Base-by-base conservation (phyloP, 2,888 invertebrate species). In the Cephonodes hylas region DNA sequence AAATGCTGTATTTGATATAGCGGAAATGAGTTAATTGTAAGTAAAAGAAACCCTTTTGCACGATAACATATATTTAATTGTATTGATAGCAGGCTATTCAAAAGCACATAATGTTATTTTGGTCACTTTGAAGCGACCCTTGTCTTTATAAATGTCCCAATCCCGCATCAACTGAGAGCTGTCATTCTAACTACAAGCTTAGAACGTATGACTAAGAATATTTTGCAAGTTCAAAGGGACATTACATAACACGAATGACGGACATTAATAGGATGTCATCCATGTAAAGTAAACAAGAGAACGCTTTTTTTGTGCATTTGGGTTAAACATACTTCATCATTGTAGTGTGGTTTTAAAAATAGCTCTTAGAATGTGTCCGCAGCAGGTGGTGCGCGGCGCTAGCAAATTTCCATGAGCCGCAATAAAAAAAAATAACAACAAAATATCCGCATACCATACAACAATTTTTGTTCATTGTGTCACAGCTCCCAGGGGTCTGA, bases 381-480 rank as follows among this genome's bases (percentile, higher is more conserved):
- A 79, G 76, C 86, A 89, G 87, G 79, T 86, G 86, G 85, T 74
- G 77, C 76, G 67, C 85, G 84, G 72, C 76, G 79, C 76, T 77
- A 74, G 73, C 80, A 73, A 84, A 86, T 85, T 86, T 87, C 76
- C 85, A 89, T 88, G 88, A 89, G 85, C 84, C 83, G 81, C n/a
- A n/a, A n/a, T 83, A 83, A 83, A 85, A 86, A 82, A 82, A 72
- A 77, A 80, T 83, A 83, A 85, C 86, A 82, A 82, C 73, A 77
- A 80, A 86, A 82, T 79, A 77, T 79, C 81, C 79, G 79, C 76
- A 81, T 80, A 80, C 75, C 83, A 86, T 85, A 85, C 81, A 84
- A 85, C 80, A 81, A 79, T 84, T 86, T 87, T 81, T 83, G 69
- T 86, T 83, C 86, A 88, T 88, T 88, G 86, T 85, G 85, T 80